Conservation (phyloP, 1,140 invertebrate species). For the Yoshiicerus persimilis region DNA sequence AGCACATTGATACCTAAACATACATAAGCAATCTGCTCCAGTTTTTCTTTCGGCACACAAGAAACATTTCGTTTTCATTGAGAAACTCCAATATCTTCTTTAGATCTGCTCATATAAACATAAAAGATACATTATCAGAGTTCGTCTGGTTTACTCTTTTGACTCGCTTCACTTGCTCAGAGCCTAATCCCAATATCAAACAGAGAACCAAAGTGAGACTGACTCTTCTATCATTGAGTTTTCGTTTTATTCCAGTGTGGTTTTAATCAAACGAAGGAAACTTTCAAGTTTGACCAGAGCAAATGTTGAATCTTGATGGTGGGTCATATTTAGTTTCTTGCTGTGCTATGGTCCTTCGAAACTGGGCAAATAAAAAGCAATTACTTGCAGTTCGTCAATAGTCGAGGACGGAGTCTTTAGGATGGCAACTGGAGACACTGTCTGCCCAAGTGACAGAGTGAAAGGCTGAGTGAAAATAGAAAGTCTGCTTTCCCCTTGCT, state of each 20-base stretch:
- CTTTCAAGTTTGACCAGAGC: no score
- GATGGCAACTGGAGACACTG: no score
- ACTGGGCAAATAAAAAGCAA: not conserved
- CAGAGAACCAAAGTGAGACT: not conserved
- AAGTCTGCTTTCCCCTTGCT: not conserved
- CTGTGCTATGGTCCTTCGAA: not conserved
- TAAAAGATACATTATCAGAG: not conserved
- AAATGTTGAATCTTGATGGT: no score
- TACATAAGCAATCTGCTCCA: not conserved
- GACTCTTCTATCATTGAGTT: not conserved
- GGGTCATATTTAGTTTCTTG: no score
- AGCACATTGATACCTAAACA: not conserved
- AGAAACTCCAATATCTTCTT: not conserved
- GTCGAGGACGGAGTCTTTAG: not conserved
- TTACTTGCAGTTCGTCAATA: not conserved
- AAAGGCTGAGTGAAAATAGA: not conserved
- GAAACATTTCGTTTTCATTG: not conserved
- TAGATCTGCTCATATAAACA: not conserved
- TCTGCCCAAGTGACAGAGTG: not conserved
- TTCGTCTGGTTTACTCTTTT: not conserved
- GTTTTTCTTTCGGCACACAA: not conserved
- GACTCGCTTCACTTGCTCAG: not conserved
- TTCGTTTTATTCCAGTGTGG: not conserved
- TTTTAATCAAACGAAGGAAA: not conserved
- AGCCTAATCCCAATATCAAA: no score